These are phyloP conservation scores for Sminthurinus aureus DNA, from an alignment of 2,888 invertebrate genomes.

Conservation along the genomic window DNA sequence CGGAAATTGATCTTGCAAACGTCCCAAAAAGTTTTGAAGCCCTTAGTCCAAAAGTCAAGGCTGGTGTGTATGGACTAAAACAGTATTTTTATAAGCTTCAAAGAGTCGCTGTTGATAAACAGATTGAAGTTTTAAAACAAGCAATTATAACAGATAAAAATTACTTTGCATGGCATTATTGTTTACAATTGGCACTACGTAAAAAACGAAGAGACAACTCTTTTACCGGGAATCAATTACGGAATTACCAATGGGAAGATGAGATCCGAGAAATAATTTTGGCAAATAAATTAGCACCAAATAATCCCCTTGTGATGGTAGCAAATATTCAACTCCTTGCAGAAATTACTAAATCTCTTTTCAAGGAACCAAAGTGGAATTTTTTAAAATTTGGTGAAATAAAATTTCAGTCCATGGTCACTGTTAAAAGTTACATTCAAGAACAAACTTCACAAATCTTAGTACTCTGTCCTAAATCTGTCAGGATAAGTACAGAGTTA, in stretches of 20 bases:
- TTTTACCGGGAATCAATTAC: background rate
- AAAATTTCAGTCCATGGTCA: constrained; percentile 25
- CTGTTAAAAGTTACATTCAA: constrained; percentile 23
- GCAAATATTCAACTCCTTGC: constrained; percentile 17
- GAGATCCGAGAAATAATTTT: constrained; percentile 5
- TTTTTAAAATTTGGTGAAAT: constrained; percentile 30
- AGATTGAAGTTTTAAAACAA: constrained; percentile 18
- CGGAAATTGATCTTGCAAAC: constrained; percentile 29
- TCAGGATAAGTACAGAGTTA: background rate
- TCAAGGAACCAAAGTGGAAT: constrained; percentile 7
- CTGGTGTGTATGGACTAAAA: constrained; percentile 23
- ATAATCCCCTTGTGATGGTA: constrained; percentile 11
- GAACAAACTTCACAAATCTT: constrained; percentile 19
- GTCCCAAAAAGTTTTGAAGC: constrained; percentile 2
- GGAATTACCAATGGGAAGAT: constrained; percentile 22
- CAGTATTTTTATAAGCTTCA: constrained; percentile 19
- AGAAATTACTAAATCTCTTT: constrained; percentile 14
- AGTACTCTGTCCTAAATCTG: constrained; percentile 14
- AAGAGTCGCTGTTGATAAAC: background rate
- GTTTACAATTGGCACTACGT: constrained; percentile 1
- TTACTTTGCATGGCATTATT: constrained; percentile 25
- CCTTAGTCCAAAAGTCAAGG: constrained; percentile 21
- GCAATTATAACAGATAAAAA: background rate
- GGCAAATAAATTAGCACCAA: constrained; percentile 17
- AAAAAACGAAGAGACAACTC: background rate